Percentiles rank a stretch among this genome's conserved stretches.
These are phyloP conservation scores for Dendroctonus ponderosae DNA, from an alignment of 1,140 invertebrate genomes.

Conservation along the genomic window DNA sequence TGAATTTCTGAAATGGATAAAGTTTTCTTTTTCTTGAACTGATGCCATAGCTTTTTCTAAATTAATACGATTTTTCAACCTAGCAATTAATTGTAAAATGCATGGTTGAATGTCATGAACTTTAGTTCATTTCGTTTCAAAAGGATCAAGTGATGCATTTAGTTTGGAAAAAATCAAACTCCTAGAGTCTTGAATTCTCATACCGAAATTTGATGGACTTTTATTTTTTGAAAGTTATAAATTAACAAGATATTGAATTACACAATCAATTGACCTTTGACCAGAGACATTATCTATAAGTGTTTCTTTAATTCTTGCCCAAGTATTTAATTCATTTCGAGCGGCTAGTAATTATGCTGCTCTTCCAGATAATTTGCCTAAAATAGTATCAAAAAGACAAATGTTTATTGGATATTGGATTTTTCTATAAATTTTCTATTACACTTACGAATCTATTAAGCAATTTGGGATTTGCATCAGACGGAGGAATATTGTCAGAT, in stretches of 20 bases:
- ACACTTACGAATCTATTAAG: constrained; percentile 12
- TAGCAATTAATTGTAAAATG: constrained; percentile 22
- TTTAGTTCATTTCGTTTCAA: constrained; percentile 18
- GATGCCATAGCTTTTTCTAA: constrained; percentile 28
- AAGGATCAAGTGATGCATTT: constrained; percentile 14
- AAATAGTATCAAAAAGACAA: too few relatives aligned
- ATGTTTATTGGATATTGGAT: too few relatives aligned
- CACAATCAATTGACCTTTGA: constrained; percentile 37
- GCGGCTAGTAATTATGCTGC: constrained; percentile 31
- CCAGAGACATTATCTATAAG: constrained; percentile 32
- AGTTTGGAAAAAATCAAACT: constrained; percentile 35
- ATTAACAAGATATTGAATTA: constrained; percentile 36
- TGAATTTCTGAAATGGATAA: constrained; percentile 20
- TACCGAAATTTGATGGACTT: constrained; percentile 32
- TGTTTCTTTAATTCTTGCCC: constrained; percentile 30
- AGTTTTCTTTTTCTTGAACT: constrained; percentile 34
- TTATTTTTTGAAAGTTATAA: constrained; percentile 34
- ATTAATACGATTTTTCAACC: constrained; percentile 21
- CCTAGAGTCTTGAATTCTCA: constrained; percentile 33
- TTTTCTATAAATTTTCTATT: constrained; percentile 18
- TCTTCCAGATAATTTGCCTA: too few relatives aligned
- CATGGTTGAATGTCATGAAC: constrained; percentile 23
- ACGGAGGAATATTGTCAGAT: constrained; percentile 25
- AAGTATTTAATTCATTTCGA: constrained; percentile 35
- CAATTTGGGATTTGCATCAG: constrained; percentile 23